These are phyloP conservation scores for Oryzias woworae DNA, from an alignment of 2,113 vertebrate species.

Conservation along the genomic window DNA sequence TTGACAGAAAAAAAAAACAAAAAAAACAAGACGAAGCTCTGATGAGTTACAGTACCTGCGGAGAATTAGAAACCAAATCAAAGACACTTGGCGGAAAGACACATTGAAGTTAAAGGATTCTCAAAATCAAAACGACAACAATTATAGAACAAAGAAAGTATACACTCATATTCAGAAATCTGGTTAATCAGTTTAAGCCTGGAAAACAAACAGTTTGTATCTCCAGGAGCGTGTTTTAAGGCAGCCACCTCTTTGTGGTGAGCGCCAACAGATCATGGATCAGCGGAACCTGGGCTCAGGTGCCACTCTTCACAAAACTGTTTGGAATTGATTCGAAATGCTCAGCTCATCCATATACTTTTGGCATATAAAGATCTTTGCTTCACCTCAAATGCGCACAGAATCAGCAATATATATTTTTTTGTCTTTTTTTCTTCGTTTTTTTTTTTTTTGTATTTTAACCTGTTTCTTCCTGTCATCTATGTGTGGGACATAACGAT, in stretches of 20 bases:
- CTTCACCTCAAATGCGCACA: conserved; percentile 72
- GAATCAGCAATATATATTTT: conserved; percentile 58
- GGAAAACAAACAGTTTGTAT: conserved; percentile 59
- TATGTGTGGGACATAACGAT: conserved; percentile 58
- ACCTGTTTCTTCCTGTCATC: conserved; percentile 59
- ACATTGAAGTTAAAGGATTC: conserved; percentile 66
- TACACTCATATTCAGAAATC: conserved; percentile 72
- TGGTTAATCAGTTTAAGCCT: conserved; percentile 70
- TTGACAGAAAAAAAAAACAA: conserved; percentile 25
- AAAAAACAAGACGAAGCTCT: conserved; percentile 46
- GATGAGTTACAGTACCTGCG: conserved; percentile 54
- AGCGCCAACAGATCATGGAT: conserved; percentile 63
- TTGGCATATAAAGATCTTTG: conserved; percentile 80
- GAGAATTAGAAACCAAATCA: conserved; percentile 35
- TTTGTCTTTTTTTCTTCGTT: conserved; percentile 34
- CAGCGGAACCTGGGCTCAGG: conserved; percentile 63
- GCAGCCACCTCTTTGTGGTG: conserved; percentile 55
- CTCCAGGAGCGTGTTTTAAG: conserved; percentile 65
- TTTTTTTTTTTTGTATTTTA: conserved; percentile 11
- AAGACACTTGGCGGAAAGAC: conserved; percentile 58
- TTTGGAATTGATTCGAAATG: conserved; percentile 57
- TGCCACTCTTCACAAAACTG: conserved; percentile 54
- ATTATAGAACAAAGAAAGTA: conserved; percentile 70
- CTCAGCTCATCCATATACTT: conserved; percentile 67
- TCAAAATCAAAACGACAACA: conserved; percentile 71